These are phyloP conservation scores for Dicaeum eximium DNA, from an alignment of 2,113 vertebrate genomes.

Conservation along the genomic window DNA sequence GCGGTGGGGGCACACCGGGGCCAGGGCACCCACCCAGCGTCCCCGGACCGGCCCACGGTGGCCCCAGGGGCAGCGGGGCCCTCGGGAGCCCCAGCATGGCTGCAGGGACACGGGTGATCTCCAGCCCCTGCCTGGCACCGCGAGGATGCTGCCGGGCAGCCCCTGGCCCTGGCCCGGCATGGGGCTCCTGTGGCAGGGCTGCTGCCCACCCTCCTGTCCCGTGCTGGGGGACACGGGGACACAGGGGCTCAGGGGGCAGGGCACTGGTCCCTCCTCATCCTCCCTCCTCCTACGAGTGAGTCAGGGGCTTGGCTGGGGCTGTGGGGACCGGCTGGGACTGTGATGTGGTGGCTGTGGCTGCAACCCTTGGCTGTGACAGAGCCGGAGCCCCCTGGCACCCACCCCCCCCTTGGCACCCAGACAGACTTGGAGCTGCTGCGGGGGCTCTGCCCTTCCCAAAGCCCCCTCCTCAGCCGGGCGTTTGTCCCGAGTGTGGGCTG, in stretches of 20 bases:
- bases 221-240: not conserved
- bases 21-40: not conserved
- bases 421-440: rapidly evolving
- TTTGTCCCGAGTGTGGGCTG: rapidly evolving
- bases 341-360: not conserved
- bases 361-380: not conserved
- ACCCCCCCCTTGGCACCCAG: not conserved
- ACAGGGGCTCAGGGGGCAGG: not conserved
- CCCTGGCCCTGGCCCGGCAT: not conserved
- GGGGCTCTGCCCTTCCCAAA: not conserved
- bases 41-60: not conserved
- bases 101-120: not conserved
- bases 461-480: not conserved
- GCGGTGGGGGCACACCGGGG: not conserved
- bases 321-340: rapidly evolving
- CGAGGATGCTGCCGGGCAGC: not conserved
- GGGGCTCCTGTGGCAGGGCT: not conserved
- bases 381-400: not conserved
- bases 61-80: not conserved
- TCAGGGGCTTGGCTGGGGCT: not conserved
- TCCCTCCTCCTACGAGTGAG: too few species aligned
- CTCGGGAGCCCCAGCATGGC: not conserved
- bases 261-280: not conserved
- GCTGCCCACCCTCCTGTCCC: not conserved
- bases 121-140: not conserved